These are phyloP conservation scores for Brachionus koreanus DNA, from an alignment of 1,140 invertebrate species.

Conservation along the genomic window DNA sequence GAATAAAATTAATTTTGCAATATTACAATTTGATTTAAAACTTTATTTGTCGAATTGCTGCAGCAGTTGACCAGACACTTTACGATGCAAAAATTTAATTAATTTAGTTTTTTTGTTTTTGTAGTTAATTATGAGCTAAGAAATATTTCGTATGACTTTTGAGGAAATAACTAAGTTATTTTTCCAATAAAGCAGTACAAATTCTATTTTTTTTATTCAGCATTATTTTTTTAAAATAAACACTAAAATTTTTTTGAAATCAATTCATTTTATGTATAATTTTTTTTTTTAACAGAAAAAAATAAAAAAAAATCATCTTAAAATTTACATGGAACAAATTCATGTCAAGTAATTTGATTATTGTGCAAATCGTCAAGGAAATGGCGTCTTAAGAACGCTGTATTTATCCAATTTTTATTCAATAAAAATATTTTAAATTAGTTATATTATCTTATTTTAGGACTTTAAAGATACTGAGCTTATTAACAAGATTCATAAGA, in stretches of 20 bases:
- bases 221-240: not conserved
- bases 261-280: too few relatives aligned
- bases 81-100: not conserved
- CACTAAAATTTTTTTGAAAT: not conserved
- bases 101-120: not conserved
- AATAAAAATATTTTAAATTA: not conserved
- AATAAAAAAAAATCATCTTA: not conserved
- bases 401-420: not conserved
- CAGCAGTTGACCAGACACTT: not conserved
- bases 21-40: constrained; percentile 6
- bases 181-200: not conserved
- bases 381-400: not conserved
- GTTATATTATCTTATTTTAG: not conserved
- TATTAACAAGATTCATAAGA: not conserved
- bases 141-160: constrained; percentile 9
- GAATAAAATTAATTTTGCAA: not conserved
- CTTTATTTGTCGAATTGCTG: not conserved
- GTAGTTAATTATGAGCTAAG: not conserved
- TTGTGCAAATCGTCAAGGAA: not conserved
- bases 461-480: not conserved
- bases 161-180: not conserved
- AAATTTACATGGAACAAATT: not conserved
- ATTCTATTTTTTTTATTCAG: not conserved
- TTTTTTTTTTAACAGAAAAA: not conserved
- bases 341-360: not conserved